Percentiles rank a stretch among this genome's conserved stretches.
phyloP scores from a whole-genome alignment of 1,140 invertebrate species.

The Magallana angulata region DNA sequence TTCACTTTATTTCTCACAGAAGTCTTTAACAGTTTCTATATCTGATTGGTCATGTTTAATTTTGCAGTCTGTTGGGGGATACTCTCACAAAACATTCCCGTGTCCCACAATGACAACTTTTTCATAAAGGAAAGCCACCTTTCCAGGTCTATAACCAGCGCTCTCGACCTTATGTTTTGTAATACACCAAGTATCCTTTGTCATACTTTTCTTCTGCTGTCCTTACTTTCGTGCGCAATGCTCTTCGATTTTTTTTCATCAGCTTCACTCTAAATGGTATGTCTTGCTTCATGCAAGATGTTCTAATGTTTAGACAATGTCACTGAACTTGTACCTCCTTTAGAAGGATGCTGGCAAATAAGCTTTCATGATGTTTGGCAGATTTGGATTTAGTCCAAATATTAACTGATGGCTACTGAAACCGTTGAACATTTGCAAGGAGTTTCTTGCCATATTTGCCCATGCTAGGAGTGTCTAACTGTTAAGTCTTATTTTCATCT shows the following conservation, averaged over 20 bases:
- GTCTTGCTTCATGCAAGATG: background rate
- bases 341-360: background rate
- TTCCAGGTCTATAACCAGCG: constrained; percentile 55
- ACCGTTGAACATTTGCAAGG: constrained; percentile 57
- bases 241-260: constrained; percentile 51
- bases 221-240: constrained; percentile 49
- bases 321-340: background rate
- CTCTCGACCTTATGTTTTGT: constrained; percentile 55
- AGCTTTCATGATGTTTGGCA: background rate
- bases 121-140: constrained; percentile 58
- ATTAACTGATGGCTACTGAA: constrained; percentile 55
- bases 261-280: constrained; percentile 49
- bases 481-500: constrained; percentile 35
- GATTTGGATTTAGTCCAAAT: constrained; percentile 51
- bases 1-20: background rate
- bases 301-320: background rate
- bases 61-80: constrained; percentile 59
- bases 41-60: constrained; percentile 7
- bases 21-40: background rate
- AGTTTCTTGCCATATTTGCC: too few relatives aligned
- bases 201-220: constrained; percentile 51
- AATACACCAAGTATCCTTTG: constrained; percentile 54
- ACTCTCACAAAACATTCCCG: constrained; percentile 59
- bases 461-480: constrained; percentile 36
- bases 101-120: constrained; percentile 63